phyloP scores from a whole-genome alignment of 2,113 vertebrate genomes.

The Grammomys dolichurus region DNA sequence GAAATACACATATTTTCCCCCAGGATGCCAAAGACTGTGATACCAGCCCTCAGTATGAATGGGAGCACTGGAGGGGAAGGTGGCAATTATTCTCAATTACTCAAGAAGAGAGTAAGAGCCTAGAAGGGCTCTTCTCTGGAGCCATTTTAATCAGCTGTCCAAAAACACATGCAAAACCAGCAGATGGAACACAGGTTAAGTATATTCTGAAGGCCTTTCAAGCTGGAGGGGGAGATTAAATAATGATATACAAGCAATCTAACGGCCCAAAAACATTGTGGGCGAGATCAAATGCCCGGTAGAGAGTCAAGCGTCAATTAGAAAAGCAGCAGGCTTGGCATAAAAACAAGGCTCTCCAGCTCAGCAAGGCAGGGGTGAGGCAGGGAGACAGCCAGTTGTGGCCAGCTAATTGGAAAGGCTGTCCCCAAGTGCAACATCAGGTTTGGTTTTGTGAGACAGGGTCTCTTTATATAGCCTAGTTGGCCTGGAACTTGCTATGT shows the following conservation, averaged over 20 bases:
- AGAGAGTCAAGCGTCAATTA: conserved; percentile 42
- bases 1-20: neutral
- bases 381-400: neutral
- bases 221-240: conserved; percentile 46
- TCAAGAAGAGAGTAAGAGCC: conserved; percentile 44
- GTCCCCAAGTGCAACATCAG: neutral
- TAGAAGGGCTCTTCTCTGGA: conserved; percentile 61
- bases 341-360: neutral
- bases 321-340: neutral
- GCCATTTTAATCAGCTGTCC: conserved; percentile 70
- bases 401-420: neutral
- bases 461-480: neutral
- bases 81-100: conserved; percentile 71
- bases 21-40: neutral
- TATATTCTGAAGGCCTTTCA: conserved; percentile 25
- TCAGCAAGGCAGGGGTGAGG: neutral
- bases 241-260: conserved; percentile 25
- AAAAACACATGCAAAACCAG: neutral
- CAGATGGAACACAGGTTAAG: neutral
- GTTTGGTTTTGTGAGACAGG: neutral
- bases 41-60: conserved; percentile 1
- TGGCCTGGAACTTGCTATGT: neutral
- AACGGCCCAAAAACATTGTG: conserved; percentile 47
- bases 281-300: conserved; percentile 20
- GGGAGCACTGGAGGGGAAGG: conserved; percentile 17